Conservation (phyloP, 1,140 invertebrate genomes). For the Lepeophtheirus salmonis region DNA sequence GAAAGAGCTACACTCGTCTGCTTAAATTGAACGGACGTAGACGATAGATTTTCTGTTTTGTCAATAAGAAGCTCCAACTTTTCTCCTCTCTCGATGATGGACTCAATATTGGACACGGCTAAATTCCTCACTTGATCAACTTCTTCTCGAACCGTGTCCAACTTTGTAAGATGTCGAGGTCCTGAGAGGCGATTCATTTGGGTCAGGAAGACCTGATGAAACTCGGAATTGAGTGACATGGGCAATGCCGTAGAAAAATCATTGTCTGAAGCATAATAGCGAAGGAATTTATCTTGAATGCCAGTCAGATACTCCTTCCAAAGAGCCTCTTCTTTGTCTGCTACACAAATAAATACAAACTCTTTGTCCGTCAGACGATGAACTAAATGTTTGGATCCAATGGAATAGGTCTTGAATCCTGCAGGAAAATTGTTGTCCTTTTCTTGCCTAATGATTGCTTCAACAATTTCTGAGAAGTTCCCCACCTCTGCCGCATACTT, state of each 20-base stretch:
- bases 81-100: constrained; percentile 24
- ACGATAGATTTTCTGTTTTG: constrained; percentile 21
- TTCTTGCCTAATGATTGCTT: neutral
- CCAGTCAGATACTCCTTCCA: neutral
- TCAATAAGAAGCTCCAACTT: constrained; percentile 22
- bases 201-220: neutral
- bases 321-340: neutral
- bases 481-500: neutral
- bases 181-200: constrained; percentile 1
- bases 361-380: neutral
- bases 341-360: neutral
- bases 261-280: neutral
- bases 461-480: constrained; percentile 11
- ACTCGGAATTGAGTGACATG: constrained; percentile 6
- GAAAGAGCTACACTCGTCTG: constrained; percentile 22
- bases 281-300: neutral
- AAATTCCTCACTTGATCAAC: constrained; percentile 24
- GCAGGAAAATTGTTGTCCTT: neutral
- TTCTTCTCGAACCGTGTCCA: constrained; percentile 16
- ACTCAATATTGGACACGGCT: constrained; percentile 24
- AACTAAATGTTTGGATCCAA: neutral
- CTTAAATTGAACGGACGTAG: constrained; percentile 22
- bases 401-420: neutral
- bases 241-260: neutral
- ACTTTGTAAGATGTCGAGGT: too few species aligned